Conservation (phyloP, 2,797 vertebrate species). For the Aselliscus stoliczkanus region DNA sequence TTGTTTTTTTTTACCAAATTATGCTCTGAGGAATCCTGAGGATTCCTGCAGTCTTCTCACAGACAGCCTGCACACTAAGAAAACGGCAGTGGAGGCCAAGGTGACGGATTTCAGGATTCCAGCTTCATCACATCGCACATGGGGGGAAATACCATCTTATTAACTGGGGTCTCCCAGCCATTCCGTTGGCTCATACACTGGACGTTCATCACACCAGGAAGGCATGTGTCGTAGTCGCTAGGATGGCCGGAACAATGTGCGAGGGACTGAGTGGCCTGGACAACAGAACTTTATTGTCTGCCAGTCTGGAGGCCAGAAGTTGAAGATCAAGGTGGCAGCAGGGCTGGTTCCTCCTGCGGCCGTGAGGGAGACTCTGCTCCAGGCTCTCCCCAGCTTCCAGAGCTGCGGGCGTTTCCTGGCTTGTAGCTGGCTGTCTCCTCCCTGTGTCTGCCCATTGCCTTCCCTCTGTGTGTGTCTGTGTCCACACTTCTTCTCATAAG, state of each 20-base stretch:
- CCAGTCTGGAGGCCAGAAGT: too few relatives aligned
- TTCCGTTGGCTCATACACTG: fast-evolving
- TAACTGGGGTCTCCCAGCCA: background rate
- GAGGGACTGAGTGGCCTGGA: fast-evolving
- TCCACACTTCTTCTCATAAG: background rate
- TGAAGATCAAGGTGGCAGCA: fast-evolving
- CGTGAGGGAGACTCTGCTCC: fast-evolving
- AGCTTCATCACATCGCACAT: fast-evolving
- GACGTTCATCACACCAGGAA: fast-evolving
- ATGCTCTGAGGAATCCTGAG: background rate
- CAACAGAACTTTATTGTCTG: fast-evolving
- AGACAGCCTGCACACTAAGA: background rate
- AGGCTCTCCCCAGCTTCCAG: background rate
- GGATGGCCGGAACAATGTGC: fast-evolving
- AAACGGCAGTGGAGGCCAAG: too few relatives aligned
- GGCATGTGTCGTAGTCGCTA: fast-evolving
- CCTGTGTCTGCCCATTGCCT: background rate
- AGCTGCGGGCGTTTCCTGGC: too few relatives aligned
- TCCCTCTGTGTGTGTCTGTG: too few relatives aligned
- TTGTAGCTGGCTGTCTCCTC: fast-evolving
- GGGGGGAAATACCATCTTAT: too few relatives aligned
- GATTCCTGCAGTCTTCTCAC: background rate
- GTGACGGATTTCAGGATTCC: too few relatives aligned
- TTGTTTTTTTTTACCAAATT: background rate
- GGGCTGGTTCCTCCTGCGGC: fast-evolving